Base-by-base conservation (phyloP, 2,888 invertebrate genomes). In the Drosophila leonis region DNA sequence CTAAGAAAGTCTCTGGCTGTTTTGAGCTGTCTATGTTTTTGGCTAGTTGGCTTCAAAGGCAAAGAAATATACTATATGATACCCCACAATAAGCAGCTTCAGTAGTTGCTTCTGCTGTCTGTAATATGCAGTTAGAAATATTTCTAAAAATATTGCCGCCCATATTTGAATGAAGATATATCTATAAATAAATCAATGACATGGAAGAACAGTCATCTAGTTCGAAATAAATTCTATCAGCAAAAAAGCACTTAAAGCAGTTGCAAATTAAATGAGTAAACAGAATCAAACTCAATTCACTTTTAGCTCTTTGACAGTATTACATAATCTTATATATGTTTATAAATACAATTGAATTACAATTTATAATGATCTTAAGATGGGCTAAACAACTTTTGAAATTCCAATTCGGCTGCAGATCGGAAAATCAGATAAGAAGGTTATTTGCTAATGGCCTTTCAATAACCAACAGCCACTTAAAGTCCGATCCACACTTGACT, bases 401-500 rank as follows among this genome's bases (percentile, higher is more conserved):
- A 29, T 27, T 20, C 33, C 33, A 44, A n/a, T 61, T 54, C 20
- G 29, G 33, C 15, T 31, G 29, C 60, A n/a, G 41, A 54, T 61
- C 65, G 5, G 29, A 27, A 27, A 56, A 60, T 61, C 54, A 54
- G 57, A 42, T 74, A 67, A 77, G 77, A 77, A 77, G 77, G 77
- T 74, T 74, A 74, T 29, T 44, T 18, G 48, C 24, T 29, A 55
- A 77, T 74, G 64, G 66, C 31, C 61, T 68, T 57, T 55, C 49
- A 55, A 67, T 51, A 31, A 62, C 33, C 42, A 55, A 61, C 54
- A 49, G 27, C 46, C 74, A 74, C 77, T 77, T 51, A 57, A 66
- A 64, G 74, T 77, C 70, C 74, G 77, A 77, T 77, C 70, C 70
- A 27, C 66, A 66, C 77, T 77, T 71, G 51, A 62, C 52, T 57